Evolutionary conservation across 2,797 vertebrate species (phyloP).

Genomic region (Parauchenoglanis ngamensis): DNA sequence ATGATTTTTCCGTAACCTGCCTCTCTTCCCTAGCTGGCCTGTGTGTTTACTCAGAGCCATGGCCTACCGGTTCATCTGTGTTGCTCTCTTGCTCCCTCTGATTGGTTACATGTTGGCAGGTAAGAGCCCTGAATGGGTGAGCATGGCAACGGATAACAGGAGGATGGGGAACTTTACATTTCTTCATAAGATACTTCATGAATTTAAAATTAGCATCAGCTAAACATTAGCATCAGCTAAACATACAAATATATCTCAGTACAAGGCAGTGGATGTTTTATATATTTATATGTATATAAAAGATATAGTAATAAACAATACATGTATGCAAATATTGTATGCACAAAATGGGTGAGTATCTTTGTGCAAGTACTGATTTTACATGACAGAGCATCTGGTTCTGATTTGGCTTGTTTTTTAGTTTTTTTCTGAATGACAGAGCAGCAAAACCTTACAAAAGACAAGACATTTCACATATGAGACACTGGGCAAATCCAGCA

Average conservation of each 20-base stretch:
- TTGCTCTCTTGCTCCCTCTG: slow-evolving; percentile 69
- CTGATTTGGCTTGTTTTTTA: slow-evolving; percentile 62
- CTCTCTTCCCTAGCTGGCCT: slow-evolving; percentile 29
- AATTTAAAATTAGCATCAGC: not conserved
- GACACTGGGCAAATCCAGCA: not conserved
- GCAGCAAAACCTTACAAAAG: not conserved
- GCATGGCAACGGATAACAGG: not conserved
- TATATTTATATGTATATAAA: not conserved
- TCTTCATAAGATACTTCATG: not conserved
- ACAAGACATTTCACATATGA: slow-evolving; percentile 31
- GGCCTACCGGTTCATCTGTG: slow-evolving; percentile 47
- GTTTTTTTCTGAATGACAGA: slow-evolving; percentile 47
- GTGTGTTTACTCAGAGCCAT: slow-evolving; percentile 56
- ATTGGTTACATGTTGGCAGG: slow-evolving; percentile 72
- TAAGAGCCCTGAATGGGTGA: slow-evolving; percentile 57
- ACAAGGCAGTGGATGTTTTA: not conserved
- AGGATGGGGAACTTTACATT: not conserved
- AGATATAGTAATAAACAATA: no score
- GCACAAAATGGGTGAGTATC: slow-evolving; percentile 2
- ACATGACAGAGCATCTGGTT: slow-evolving; percentile 69
- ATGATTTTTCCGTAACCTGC: not conserved
- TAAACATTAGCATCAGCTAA: not conserved
- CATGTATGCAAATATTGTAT: not conserved
- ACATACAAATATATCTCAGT: not conserved
- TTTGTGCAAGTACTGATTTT: slow-evolving; percentile 28